Evolutionary conservation across 2,797 vertebrate species (phyloP).

Genomic region (Adelosebastes latens): DNA sequence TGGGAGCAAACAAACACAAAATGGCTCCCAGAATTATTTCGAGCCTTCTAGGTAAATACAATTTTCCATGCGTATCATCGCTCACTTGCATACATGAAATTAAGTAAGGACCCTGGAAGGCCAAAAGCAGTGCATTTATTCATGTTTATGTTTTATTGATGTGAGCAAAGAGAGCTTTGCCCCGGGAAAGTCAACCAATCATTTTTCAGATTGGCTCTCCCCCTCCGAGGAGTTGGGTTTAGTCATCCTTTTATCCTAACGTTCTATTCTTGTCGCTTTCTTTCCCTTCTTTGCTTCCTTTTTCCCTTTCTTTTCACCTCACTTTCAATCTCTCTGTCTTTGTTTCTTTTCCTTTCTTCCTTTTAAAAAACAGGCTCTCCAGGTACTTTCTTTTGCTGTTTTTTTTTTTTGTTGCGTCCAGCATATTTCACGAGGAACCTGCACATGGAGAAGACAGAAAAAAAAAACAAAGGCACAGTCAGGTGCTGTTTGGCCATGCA

Average conservation of each 20-base stretch:
- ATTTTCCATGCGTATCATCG: constrained; percentile 80
- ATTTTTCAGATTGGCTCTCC: constrained; percentile 82
- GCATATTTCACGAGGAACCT: constrained; percentile 14
- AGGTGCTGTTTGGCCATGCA: constrained; percentile 27
- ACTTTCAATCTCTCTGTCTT: background rate
- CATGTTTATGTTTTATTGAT: constrained; percentile 87
- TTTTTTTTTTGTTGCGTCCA: background rate
- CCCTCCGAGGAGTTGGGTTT: constrained; percentile 77
- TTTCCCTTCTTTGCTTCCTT: constrained; percentile 44
- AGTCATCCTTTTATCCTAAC: constrained; percentile 77
- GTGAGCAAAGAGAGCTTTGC: constrained; percentile 82
- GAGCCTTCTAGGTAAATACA: constrained; percentile 80
- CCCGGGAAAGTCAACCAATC: constrained; percentile 83
- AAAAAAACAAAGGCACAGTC: constrained; percentile 13
- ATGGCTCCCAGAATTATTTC: constrained; percentile 77
- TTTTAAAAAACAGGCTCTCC: constrained; percentile 19
- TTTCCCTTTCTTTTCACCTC: background rate
- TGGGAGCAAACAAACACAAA: constrained; percentile 73
- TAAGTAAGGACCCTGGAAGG: constrained; percentile 83
- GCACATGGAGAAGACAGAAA: background rate
- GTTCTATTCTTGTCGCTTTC: constrained; percentile 63
- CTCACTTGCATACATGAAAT: constrained; percentile 83
- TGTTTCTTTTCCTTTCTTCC: background rate
- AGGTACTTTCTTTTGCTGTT: constrained; percentile 7
- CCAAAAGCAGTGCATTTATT: constrained; percentile 84